These are phyloP conservation scores for Oopsacas minuta DNA, from an alignment of 37 sponge, comb jelly and placozoan genomes.

Conservation along the genomic window DNA sequence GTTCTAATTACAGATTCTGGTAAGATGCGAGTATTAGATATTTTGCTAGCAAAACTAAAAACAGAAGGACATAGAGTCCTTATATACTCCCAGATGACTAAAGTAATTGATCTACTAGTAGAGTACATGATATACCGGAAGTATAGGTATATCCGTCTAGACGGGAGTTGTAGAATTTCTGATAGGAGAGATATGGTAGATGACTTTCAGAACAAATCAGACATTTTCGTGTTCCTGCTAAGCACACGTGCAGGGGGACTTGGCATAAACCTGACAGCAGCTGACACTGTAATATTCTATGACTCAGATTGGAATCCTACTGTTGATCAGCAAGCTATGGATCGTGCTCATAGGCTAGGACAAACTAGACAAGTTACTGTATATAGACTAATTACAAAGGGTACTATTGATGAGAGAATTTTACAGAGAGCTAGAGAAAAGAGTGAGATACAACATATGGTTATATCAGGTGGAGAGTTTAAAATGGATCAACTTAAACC, in stretches of 20 bases:
- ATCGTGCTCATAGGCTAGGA: slow-evolving; percentile 88
- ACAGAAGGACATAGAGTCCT: slow-evolving; percentile 72
- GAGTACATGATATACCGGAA: slow-evolving; percentile 71
- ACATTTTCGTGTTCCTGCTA: slow-evolving; percentile 86
- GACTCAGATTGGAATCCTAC: slow-evolving; percentile 98
- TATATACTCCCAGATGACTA: slow-evolving; percentile 91
- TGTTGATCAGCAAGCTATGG: slow-evolving; percentile 98
- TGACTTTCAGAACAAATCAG: slow-evolving; percentile 81
- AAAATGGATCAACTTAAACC: slow-evolving; percentile 73
- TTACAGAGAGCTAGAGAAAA: slow-evolving; percentile 87
- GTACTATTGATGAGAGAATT: slow-evolving; percentile 84
- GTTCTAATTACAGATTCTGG: slow-evolving; percentile 68
- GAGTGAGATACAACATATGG: slow-evolving; percentile 98
- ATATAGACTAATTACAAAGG: slow-evolving; percentile 81
- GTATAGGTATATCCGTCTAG: slow-evolving; percentile 75
- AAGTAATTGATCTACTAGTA: slow-evolving; percentile 84
- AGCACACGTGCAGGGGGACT: slow-evolving; percentile 94
- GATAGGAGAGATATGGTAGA: slow-evolving; percentile 95
- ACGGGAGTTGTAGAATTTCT: slow-evolving; percentile 81
- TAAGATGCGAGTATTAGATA: slow-evolving; percentile 78
- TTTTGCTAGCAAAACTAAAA: slow-evolving; percentile 58
- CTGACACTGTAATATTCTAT: slow-evolving; percentile 94
- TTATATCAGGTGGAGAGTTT: slow-evolving; percentile 88
- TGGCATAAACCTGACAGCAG: slow-evolving; percentile 92
- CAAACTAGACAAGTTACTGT: slow-evolving; percentile 95